Evolutionary conservation across 2,113 vertebrate species (phyloP), one percentile per base, ranked within the genome.

Genomic region (Tyrannus savana): DNA sequence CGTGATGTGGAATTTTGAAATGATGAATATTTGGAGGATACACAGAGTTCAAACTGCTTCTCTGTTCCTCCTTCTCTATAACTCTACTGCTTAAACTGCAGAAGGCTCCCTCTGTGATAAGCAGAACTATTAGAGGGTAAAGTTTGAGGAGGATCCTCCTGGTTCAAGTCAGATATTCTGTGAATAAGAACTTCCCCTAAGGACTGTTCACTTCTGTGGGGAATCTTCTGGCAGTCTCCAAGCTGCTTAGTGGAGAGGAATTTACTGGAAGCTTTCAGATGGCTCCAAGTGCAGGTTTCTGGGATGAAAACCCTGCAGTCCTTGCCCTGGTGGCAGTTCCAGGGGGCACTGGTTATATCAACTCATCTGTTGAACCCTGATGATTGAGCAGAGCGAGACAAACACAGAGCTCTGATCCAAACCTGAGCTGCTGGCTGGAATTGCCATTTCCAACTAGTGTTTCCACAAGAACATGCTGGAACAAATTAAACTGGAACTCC

Each of bases 281-380:
- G 9, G 76, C 33, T 52, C 55, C 4, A 22, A 42, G 50, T n/a
- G 31, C 42, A 24, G 58, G 30, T 77, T 89, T 63, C 39, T 50
- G 23, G 67, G 62, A 59, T 59, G 50, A 39, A 87, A 53, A 58
- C n/a, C 50, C 83, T 53, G 49, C 5, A 6, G 2, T 58, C 19
- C 31, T 89, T 7, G 1, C 31, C 84, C 46, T 69, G 0, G 0
- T 2, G 2, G 28, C 31, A 49, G 63, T 50, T 84, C 31, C 42
- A 41, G 68, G 28, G 50, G 62, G 5, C 22, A 12, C 28, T 56
- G 56, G n/a, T 79, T 35, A 0, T 28, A 23, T 79, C 74, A 37
- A 53, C 67, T 87, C 71, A 12, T 37, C 81, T 60, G 2, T 10
- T 67, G 63, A 42, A 25, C 50, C 60, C 49, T 62, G 68, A 2